Base-by-base conservation (phyloP, 2,797 vertebrate genomes). In the Pantherophis vulpinus region DNA sequence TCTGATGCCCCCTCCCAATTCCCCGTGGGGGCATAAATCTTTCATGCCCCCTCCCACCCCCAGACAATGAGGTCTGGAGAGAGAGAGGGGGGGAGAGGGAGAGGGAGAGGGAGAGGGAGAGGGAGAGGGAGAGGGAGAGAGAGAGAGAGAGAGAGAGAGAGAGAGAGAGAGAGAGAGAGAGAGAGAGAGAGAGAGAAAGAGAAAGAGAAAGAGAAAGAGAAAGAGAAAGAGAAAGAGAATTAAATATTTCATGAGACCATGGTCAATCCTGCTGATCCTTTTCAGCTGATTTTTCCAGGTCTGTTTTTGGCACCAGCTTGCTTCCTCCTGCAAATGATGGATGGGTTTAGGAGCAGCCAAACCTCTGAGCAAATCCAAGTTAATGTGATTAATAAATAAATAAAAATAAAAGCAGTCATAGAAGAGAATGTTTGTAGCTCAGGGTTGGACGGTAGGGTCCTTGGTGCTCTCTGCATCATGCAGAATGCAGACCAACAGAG, bases 261-360 rank as follows among this genome's bases (percentile, higher is more conserved):
- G 95, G 96, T 96, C 96, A 95, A 93, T 96, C 93, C 95, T 94
- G 94, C 95, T 16, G 90, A 94, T 93, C 94, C 91, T 96, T 94
- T 96, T 96, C 93, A 94, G 95, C 94, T 96, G 96, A 96, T 95
- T 95, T 96, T 95, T 96, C 96, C 95, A 91, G 94, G 94, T 94
- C 66, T 90, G 8, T 54, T 93, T 95, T 95, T 96, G 96, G 95
- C 96, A 96, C 95, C 93, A 94, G 93, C 86, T 92, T 92, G 58
- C 86, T 95, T 91, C 93, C 83, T 93, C 60, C 60, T 90, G 83
- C 87, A 93, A 91, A 94, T 87, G 96, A 83, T 83, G 42, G 79
- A 83, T 47, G 42, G 86, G 61, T 83, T 92, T 70, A 74, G 90
- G 87, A 87, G 83, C 61, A 42, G 93, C 0, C 1, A 54, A 56